Percentiles rank a stretch among this genome's conserved stretches.
Conservation (phyloP, 2,113 vertebrate genomes). For the Okapia johnstoni region DNA sequence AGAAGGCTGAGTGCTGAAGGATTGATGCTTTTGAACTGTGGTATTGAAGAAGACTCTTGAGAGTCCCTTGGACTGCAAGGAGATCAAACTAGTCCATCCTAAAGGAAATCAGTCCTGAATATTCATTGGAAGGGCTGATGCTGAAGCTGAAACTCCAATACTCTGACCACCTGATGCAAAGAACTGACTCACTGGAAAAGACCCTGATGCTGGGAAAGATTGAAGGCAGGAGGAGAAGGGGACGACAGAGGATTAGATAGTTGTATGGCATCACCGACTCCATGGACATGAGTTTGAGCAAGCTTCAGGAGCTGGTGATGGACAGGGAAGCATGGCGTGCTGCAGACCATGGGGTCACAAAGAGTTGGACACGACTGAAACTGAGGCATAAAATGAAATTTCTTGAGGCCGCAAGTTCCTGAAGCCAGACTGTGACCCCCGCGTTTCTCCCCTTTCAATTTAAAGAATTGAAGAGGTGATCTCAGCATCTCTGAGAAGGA, state of each 20-base stretch:
- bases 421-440: not conserved
- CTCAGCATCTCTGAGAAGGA: fast-evolving
- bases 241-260: not conserved
- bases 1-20: not conserved
- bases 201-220: not conserved
- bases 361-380: not conserved
- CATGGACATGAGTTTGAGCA: not conserved
- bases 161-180: not conserved
- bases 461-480: too few relatives aligned
- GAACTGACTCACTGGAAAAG: not conserved
- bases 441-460: too few relatives aligned
- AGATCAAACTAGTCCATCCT: not conserved
- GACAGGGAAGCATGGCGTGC: not conserved
- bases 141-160: not conserved
- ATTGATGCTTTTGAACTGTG: not conserved
- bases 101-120: not conserved
- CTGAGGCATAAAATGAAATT: not conserved
- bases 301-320: not conserved
- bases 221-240: not conserved
- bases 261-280: not conserved
- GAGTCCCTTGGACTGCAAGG: not conserved
- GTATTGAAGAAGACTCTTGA: not conserved
- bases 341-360: not conserved
- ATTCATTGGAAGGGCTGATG: not conserved
- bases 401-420: not conserved